These are phyloP conservation scores for Drosophila fuyamai DNA, from an alignment of 1,140 invertebrate genomes.

Conservation along the genomic window DNA sequence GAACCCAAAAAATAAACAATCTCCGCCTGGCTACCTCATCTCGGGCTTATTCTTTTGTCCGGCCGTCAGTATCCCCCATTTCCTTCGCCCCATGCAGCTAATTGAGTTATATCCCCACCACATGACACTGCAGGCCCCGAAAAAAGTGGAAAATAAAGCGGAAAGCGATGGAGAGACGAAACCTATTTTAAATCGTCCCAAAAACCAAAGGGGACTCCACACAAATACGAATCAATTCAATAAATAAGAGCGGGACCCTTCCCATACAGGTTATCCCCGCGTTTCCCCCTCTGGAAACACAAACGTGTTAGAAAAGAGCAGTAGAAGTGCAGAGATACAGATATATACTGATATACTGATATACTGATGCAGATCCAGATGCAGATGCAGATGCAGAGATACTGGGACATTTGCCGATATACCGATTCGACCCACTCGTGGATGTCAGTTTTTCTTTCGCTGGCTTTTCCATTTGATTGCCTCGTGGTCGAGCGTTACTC, in stretches of 20 bases:
- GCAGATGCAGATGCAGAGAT: constrained; percentile 7
- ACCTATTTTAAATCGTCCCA: constrained; percentile 59
- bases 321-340: constrained; percentile 25
- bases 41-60: constrained; percentile 44
- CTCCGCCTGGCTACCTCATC: constrained; percentile 44
- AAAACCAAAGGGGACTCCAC: constrained; percentile 34
- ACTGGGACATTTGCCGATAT: constrained; percentile 9
- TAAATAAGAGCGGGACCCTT: constrained; percentile 62
- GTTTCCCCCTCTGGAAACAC: not conserved
- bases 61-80: constrained; percentile 26
- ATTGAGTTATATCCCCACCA: constrained; percentile 70
- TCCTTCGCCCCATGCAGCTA: constrained; percentile 54
- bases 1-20: constrained; percentile 45
- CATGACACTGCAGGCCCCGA: constrained; percentile 53
- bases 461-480: constrained; percentile 30
- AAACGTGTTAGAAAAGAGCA: constrained; percentile 71
- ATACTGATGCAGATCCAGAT: constrained; percentile 10
- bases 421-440: constrained; percentile 12
- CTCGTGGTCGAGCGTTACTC: constrained; percentile 22
- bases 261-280: constrained; percentile 44
- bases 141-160: constrained; percentile 3
- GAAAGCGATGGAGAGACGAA: constrained; percentile 9
- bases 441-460: constrained; percentile 21
- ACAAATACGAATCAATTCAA: constrained; percentile 66
- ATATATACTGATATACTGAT: constrained; percentile 2